A percentile compares a stretch with the other conserved stretches of the same genome.
Conservation (phyloP, 2,888 invertebrate genomes). For the Chloroclysta siterata region DNA sequence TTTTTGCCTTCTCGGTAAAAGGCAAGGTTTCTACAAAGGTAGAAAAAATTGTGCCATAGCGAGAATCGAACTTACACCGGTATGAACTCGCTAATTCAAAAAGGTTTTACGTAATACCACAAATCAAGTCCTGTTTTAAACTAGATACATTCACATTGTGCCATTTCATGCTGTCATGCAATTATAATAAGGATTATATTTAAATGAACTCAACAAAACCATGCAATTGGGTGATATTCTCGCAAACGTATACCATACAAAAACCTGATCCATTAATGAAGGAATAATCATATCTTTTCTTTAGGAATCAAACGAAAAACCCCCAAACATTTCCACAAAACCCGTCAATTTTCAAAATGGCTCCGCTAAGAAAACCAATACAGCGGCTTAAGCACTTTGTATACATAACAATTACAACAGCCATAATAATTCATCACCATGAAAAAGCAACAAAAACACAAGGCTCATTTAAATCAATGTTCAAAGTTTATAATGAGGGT, state of each 20-base stretch:
- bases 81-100: neutral
- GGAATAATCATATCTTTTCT: neutral
- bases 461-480: too few relatives aligned
- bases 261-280: neutral
- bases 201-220: slow-evolving; percentile 33
- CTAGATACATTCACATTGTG: slow-evolving; percentile 74
- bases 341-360: neutral
- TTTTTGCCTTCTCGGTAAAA: too few relatives aligned
- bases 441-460: too few relatives aligned
- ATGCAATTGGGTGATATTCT: slow-evolving; percentile 50
- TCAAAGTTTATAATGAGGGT: too few relatives aligned
- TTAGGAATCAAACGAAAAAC: neutral
- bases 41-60: too few relatives aligned
- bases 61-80: too few relatives aligned
- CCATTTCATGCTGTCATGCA: slow-evolving; percentile 70
- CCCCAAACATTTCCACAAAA: neutral
- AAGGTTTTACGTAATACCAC: neutral
- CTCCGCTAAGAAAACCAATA: neutral
- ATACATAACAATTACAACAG: too few relatives aligned
- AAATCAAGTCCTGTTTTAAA: neutral
- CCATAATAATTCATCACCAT: too few relatives aligned
- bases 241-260: slow-evolving; percentile 1
- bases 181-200: slow-evolving; percentile 28
- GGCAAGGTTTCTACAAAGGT: too few relatives aligned
- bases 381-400: too few relatives aligned